Base-by-base conservation (phyloP, 2,113 vertebrate genomes). In the Actenoides hombroni region DNA sequence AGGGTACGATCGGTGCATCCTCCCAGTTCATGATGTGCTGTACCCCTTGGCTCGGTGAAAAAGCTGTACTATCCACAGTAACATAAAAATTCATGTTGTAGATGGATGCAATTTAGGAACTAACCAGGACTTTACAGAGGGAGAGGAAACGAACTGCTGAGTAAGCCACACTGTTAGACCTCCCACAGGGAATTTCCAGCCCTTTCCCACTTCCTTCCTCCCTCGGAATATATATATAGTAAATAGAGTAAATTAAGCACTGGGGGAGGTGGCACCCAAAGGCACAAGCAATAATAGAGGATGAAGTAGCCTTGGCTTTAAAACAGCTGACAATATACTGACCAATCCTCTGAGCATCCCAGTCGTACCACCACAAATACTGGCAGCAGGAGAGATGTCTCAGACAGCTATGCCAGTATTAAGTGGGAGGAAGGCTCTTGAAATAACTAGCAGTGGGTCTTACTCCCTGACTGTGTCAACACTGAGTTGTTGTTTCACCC, bases 191-290 rank as follows among this genome's bases (percentile, higher is more conserved):
- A 94, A 90, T 92, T 97, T 96, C 78, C 94, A 94, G 63, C 39
- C 74, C 77, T 96, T 94, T 96, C 80, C 88, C 67, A 84, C 92
- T 97, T 96, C 92, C 95, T 96, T 93, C 95, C 91, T 97, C 63
- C 23, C 67, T 94, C 44, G 11, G 59, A 84, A 80, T 82, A 92
- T 68, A 83, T 68, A 83, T 78, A 81, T 84, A 86, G 94, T 49
- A 89, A 89, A 83, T 25, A 23, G 31, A 65, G 91, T 91, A 84
- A 96, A 89, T 80, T 33, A 80, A 86, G 53, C 57, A 6, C 2
- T 79, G 42, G 48, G 71, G 75, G 91, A 83, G 65, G 88, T 79
- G 90, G 64, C 86, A 90, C 57, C 56, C 79, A 67, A 39, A 89
- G 82, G 83, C 90, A 88, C 91, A 57, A 82, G 44, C 70, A 57